phyloP scores from a whole-genome alignment of 1,140 invertebrate genomes.

The Drosophila seguyi region DNA sequence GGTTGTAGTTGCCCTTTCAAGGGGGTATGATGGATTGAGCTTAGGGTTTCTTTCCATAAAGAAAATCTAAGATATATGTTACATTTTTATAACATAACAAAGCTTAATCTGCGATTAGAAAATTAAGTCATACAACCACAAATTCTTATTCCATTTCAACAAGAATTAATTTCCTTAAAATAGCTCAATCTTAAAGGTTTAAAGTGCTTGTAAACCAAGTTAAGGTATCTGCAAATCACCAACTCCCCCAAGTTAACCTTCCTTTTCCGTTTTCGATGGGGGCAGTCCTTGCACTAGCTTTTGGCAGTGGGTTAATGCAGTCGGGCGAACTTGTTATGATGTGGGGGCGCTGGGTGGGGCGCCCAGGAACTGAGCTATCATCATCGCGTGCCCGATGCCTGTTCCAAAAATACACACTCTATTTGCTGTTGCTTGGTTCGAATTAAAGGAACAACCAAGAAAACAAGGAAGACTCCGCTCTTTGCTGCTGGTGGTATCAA shows the following conservation, averaged over 20 bases:
- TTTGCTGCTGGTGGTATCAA: not conserved
- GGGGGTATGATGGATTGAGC: not conserved
- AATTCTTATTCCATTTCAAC: not conserved
- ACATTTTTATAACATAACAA: not conserved
- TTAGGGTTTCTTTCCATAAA: not conserved
- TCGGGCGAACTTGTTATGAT: constrained; percentile 38
- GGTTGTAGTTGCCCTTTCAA: not conserved
- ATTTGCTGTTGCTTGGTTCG: constrained; percentile 27
- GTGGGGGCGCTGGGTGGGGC: constrained; percentile 12
- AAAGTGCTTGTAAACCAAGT: not conserved
- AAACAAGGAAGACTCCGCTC: constrained; percentile 33
- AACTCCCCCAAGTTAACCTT: constrained; percentile 8
- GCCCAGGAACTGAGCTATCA: constrained; percentile 17
- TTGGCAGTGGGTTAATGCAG: constrained; percentile 75
- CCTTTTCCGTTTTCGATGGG: constrained; percentile 34
- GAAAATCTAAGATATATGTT: not conserved
- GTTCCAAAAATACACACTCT: constrained; percentile 51
- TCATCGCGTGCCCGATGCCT: constrained; percentile 47
- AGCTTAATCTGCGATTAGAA: not conserved
- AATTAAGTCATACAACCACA: not conserved
- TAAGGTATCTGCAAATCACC: not conserved
- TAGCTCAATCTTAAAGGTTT: no score
- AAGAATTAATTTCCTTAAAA: no score
- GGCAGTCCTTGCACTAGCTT: constrained; percentile 73
- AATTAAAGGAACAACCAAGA: constrained; percentile 41